Conservation (phyloP, 2,797 vertebrate genomes). For the Taeniopygia guttata region DNA sequence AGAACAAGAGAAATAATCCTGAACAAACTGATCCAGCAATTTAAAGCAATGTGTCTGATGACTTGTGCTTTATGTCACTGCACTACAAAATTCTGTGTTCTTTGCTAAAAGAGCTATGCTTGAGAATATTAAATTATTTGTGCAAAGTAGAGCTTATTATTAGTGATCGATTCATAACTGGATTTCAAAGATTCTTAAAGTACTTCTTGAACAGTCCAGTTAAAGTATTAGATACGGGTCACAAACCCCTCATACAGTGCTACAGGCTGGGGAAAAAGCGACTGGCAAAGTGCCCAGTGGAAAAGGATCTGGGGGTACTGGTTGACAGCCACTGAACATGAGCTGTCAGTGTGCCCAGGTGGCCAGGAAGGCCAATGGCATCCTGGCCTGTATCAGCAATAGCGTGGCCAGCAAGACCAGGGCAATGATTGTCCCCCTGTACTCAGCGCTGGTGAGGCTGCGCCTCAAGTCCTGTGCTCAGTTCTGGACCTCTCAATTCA, state of each 20-base stretch:
- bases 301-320: neutral
- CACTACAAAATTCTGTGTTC: rapidly evolving
- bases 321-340: neutral
- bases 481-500: neutral
- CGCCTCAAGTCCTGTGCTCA: neutral
- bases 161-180: neutral
- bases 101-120: neutral
- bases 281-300: neutral
- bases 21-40: neutral
- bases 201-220: neutral
- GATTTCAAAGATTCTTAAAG: neutral
- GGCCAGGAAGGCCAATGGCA: neutral
- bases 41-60: neutral
- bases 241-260: neutral
- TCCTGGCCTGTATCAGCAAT: neutral
- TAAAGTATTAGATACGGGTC: neutral
- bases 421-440: neutral
- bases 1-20: neutral
- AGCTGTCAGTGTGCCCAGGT: neutral
- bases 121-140: neutral
- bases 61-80: rapidly evolving
- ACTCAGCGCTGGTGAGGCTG: neutral
- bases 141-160: neutral
- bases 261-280: no score
- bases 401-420: neutral